Percentiles rank a stretch among this genome's conserved stretches.
Conservation (phyloP, 1,140 invertebrate species). For the Metaphire vulgaris region DNA sequence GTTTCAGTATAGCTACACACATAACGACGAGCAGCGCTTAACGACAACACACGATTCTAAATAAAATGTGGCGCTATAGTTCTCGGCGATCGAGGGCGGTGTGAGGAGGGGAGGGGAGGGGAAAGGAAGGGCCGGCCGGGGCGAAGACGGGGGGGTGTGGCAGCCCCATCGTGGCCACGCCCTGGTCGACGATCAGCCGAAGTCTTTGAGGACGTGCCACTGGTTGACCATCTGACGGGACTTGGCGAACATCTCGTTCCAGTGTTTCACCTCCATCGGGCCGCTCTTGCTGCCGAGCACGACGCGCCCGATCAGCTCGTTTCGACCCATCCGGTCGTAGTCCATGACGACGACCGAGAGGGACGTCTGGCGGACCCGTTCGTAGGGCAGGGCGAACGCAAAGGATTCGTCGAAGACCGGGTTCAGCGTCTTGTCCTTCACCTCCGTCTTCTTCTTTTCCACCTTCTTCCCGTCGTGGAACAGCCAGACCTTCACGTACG, state of each 20-base stretch:
- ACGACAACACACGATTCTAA: no score
- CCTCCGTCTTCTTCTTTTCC: slow-evolving; percentile 60
- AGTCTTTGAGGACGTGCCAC: slow-evolving; percentile 72
- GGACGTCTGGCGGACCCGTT: slow-evolving; percentile 73
- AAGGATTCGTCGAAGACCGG: slow-evolving; percentile 61
- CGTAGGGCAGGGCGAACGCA: slow-evolving; percentile 58
- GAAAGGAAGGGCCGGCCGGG: no score
- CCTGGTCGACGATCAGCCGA: no score
- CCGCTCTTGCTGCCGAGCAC: slow-evolving; percentile 71
- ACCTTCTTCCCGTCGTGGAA: slow-evolving; percentile 55
- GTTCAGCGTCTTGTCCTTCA: slow-evolving; percentile 57
- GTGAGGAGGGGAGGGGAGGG: no score
- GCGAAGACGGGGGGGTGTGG: no score
- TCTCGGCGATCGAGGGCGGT: no score
- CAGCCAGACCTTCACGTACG: slow-evolving; percentile 59
- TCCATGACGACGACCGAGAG: slow-evolving; percentile 81
- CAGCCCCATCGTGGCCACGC: no score
- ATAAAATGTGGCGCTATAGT: no score
- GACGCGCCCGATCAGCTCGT: slow-evolving; percentile 78
- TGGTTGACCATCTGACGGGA: slow-evolving; percentile 74
- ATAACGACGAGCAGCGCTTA: no score
- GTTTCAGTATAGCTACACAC: no score
- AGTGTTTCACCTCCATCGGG: slow-evolving; percentile 76
- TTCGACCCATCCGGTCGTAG: slow-evolving; percentile 69
- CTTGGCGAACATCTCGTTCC: slow-evolving; percentile 81